Conservation (phyloP, 1,140 invertebrate species). For the Andrena cerasifolii region DNA sequence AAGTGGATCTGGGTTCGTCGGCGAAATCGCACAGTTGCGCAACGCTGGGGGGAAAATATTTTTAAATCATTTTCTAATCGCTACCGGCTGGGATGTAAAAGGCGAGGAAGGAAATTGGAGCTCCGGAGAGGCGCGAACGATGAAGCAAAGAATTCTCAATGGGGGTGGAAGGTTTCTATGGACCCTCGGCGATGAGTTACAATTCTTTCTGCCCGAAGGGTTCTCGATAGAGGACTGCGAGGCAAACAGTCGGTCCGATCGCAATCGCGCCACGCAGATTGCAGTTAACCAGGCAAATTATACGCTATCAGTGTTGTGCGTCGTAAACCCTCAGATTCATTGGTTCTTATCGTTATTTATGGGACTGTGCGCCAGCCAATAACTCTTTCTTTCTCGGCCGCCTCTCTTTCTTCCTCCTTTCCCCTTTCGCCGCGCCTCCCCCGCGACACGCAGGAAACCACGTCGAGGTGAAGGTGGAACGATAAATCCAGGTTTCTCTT, state of each 20-base stretch:
- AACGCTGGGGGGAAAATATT: too few relatives aligned
- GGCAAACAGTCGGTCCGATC: conserved; percentile 18
- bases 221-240: conserved; percentile 25
- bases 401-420: conserved; percentile 4
- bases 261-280: conserved; percentile 30
- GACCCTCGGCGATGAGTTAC: too few relatives aligned
- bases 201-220: too few relatives aligned
- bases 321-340: conserved; percentile 64
- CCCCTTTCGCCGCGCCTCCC: conserved; percentile 1
- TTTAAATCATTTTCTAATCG: too few relatives aligned
- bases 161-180: too few relatives aligned
- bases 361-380: conserved; percentile 14
- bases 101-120: too few relatives aligned
- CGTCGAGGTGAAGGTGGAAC: conserved; percentile 36
- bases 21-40: too few relatives aligned
- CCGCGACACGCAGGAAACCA: conserved; percentile 12
- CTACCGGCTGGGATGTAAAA: too few relatives aligned
- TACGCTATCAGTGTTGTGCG: conserved; percentile 67
- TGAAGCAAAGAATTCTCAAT: too few relatives aligned
- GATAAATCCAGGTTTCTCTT: conserved; percentile 59
- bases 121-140: too few relatives aligned
- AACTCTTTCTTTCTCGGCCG: conserved; percentile 27
- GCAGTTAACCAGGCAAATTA: conserved; percentile 62
- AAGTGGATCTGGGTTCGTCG: conserved; percentile 19
- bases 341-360: conserved; percentile 68